A percentile compares a stretch with the other conserved stretches of the same genome.
phyloP scores from a whole-genome alignment of 2,113 vertebrate species.

The Oryzias curvinotus region DNA sequence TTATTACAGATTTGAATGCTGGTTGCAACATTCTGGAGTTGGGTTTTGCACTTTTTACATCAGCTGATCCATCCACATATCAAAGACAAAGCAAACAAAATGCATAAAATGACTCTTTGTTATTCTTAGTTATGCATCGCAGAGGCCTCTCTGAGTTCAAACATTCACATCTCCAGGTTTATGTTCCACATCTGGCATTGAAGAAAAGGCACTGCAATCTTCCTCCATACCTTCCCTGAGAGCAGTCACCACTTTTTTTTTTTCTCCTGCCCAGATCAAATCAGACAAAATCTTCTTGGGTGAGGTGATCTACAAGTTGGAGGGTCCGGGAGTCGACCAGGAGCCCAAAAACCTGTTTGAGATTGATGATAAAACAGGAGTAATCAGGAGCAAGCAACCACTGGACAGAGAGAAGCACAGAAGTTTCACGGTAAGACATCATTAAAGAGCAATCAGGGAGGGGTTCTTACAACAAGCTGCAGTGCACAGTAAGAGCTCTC shows the following conservation, averaged over 20 bases:
- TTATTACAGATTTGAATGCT: too few species aligned
- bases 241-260: conserved; percentile 29
- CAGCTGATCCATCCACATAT: background rate
- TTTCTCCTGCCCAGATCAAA: conserved; percentile 83
- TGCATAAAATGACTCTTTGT: conserved; percentile 15
- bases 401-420: conserved; percentile 90
- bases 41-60: background rate
- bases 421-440: conserved; percentile 82
- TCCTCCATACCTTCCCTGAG: background rate
- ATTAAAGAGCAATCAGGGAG: conserved; percentile 12
- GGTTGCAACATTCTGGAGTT: background rate
- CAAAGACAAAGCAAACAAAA: conserved; percentile 10
- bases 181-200: conserved; percentile 49
- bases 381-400: conserved; percentile 85
- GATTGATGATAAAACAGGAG: conserved; percentile 88
- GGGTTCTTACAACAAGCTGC: conserved; percentile 13
- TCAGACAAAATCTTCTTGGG: conserved; percentile 90
- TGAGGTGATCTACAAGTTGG: conserved; percentile 93
- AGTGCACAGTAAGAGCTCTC: background rate
- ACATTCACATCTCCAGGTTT: conserved; percentile 24
- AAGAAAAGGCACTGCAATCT: conserved; percentile 19
- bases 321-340: conserved; percentile 93
- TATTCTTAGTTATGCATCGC: conserved; percentile 27
- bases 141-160: conserved; percentile 21
- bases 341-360: conserved; percentile 90